A percentile compares a stretch with the other conserved stretches of the same genome.
Evolutionary conservation across 2,797 vertebrate species (phyloP).

Genomic region (Tolypeutes matacus): DNA sequence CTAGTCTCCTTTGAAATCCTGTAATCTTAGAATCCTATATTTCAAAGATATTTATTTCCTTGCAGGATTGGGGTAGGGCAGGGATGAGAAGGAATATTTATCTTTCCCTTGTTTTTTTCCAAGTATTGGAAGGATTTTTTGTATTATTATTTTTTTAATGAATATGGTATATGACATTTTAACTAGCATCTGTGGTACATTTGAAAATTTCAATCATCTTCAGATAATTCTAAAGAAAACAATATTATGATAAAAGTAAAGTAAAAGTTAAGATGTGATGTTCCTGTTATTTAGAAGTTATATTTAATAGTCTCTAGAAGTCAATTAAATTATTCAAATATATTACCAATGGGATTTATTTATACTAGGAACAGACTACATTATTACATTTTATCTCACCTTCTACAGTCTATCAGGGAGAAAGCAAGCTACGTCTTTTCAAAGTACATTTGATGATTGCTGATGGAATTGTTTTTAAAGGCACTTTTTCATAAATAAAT

Average conservation of each 20-base stretch:
- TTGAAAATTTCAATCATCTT: slow-evolving; percentile 54
- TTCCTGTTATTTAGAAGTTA: slow-evolving; percentile 48
- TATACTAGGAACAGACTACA: slow-evolving; percentile 18
- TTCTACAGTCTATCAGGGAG: slow-evolving; percentile 20
- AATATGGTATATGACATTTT: background rate
- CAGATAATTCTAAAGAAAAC: slow-evolving; percentile 56
- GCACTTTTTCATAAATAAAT: slow-evolving; percentile 51
- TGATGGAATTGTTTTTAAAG: slow-evolving; percentile 57
- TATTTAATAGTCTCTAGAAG: slow-evolving; percentile 45
- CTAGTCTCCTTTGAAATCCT: slow-evolving; percentile 9
- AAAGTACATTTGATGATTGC: slow-evolving; percentile 39
- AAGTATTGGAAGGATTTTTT: slow-evolving; percentile 49
- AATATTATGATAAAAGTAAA: slow-evolving; percentile 18
- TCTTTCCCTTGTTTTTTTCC: slow-evolving; percentile 44
- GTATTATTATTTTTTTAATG: background rate
- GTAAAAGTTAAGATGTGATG: slow-evolving; percentile 59
- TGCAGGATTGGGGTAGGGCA: background rate
- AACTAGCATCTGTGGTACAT: background rate
- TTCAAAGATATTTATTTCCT: slow-evolving; percentile 56
- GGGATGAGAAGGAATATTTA: slow-evolving; percentile 25
- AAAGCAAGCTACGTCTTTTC: slow-evolving; percentile 60
- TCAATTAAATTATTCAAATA: slow-evolving; percentile 45
- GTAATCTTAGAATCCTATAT: slow-evolving; percentile 20
- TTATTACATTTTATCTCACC: slow-evolving; percentile 58
- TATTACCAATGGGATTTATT: slow-evolving; percentile 43